phyloP scores from a whole-genome alignment of 2,113 vertebrate genomes.

The Urocolius indicus region DNA sequence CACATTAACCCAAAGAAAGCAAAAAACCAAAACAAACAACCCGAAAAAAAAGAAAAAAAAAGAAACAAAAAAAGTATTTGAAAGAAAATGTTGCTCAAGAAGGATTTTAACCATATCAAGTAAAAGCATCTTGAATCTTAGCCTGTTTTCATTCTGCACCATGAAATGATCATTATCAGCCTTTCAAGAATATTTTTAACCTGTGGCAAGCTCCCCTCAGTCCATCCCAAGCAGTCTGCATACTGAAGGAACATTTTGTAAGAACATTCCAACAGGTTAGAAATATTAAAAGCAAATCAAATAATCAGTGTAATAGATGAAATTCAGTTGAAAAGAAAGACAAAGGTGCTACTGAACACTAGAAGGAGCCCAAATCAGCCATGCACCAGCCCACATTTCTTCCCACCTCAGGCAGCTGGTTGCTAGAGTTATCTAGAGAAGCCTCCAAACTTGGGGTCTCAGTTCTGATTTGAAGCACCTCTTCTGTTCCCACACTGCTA shows the following conservation, averaged over 20 bases:
- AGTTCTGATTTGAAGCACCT: conserved; percentile 83
- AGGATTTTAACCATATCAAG: conserved; percentile 64
- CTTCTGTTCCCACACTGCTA: conserved; percentile 87
- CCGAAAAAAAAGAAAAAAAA: not conserved
- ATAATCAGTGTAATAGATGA: conserved; percentile 67
- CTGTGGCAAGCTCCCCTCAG: conserved; percentile 67
- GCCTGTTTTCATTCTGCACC: conserved; percentile 62
- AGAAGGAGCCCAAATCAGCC: conserved; percentile 87
- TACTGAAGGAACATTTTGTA: not conserved
- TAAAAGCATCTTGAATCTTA: conserved; percentile 53
- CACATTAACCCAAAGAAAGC: conserved; percentile 77
- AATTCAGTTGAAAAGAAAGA: conserved; percentile 68
- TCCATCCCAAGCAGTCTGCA: not conserved
- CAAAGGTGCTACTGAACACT: conserved; percentile 61
- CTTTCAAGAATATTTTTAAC: conserved; percentile 80
- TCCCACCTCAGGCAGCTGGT: conserved; percentile 99
- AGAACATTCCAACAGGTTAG: conserved; percentile 78
- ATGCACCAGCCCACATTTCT: conserved; percentile 87
- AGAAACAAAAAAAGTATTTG: conserved; percentile 49
- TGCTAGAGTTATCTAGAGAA: conserved; percentile 93
- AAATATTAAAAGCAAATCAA: conserved; percentile 80
- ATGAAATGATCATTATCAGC: conserved; percentile 67
- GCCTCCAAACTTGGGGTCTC: conserved; percentile 92
- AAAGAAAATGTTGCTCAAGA: conserved; percentile 61
- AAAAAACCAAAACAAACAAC: conserved; percentile 45